Evolutionary conservation across 1,140 invertebrate genomes (phyloP).

Genomic region (Eriosoma lanigerum): DNA sequence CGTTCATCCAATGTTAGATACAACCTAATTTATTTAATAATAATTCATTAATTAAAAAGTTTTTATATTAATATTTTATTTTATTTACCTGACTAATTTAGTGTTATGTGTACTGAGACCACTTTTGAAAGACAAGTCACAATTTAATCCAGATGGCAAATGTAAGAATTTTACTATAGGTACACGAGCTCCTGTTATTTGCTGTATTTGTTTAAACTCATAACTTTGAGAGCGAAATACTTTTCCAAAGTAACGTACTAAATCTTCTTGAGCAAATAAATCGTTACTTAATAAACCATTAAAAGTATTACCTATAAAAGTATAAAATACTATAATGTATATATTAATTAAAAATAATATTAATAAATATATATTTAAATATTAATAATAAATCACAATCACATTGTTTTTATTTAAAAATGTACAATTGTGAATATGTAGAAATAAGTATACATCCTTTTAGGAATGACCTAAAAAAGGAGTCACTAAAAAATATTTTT

Average conservation of each 20-base stretch:
- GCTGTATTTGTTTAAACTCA: conserved; percentile 56
- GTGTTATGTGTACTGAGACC: conserved; percentile 63
- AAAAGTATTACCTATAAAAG: conserved; percentile 29
- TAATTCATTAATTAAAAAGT: conserved; percentile 56
- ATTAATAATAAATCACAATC: not conserved
- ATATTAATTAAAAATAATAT: not conserved
- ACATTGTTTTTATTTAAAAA: not conserved
- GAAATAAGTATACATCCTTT: no score
- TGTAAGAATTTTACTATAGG: conserved; percentile 64
- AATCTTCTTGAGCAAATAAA: conserved; percentile 24
- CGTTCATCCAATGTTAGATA: conserved; percentile 56
- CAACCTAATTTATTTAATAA: conserved; percentile 55
- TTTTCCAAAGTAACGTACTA: conserved; percentile 49
- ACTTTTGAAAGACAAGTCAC: conserved; percentile 64
- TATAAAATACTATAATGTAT: not conserved
- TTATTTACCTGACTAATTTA: conserved; percentile 59
- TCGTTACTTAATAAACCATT: conserved; percentile 31
- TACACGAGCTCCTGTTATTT: conserved; percentile 60
- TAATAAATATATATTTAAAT: not conserved
- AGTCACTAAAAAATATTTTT: no score
- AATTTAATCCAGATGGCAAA: conserved; percentile 59
- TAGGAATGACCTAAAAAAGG: no score
- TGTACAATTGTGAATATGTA: no score
- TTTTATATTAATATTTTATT: not conserved
- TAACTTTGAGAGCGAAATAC: conserved; percentile 51